phyloP scores from a whole-genome alignment of 2,113 vertebrate species.

The Mesocricetus auratus region DNA sequence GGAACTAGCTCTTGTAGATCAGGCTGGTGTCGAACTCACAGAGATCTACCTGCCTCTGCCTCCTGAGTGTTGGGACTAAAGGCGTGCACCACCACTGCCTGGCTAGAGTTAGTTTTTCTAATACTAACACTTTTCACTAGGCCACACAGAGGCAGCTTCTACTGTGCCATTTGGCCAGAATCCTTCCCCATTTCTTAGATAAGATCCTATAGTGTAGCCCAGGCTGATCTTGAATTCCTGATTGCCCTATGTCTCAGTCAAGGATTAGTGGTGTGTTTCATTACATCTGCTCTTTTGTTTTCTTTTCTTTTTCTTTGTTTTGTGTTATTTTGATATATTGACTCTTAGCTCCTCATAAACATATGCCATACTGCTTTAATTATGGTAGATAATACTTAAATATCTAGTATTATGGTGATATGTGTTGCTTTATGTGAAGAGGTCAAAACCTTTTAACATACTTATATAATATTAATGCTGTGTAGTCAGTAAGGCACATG shows the following conservation, averaged over 20 bases:
- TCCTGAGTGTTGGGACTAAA: too few species aligned
- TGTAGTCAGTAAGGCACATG: not conserved
- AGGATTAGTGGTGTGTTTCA: not conserved
- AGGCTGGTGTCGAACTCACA: too few species aligned
- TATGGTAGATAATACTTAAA: not conserved
- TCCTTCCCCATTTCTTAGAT: not conserved
- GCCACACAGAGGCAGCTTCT: not conserved
- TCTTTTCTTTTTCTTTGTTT: not conserved
- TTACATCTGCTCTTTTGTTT: not conserved
- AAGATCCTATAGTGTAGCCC: not conserved
- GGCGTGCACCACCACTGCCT: too few species aligned
- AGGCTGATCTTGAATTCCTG: too few species aligned
- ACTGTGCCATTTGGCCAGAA: not conserved
- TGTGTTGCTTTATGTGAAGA: constrained; percentile 1
- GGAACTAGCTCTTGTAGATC: too few species aligned
- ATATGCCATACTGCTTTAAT: constrained; percentile 47
- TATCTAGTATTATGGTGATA: constrained; percentile 4
- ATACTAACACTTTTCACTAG: not conserved
- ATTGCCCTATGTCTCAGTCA: not conserved
- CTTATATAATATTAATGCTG: constrained; percentile 8
- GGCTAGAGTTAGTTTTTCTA: too few species aligned
- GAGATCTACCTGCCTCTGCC: too few species aligned
- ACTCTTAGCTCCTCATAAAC: not conserved
- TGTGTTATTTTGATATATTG: not conserved
- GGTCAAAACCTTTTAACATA: constrained; percentile 28